phyloP scores from a whole-genome alignment of 2,888 invertebrate species.

The Masnerella sp. region DNA sequence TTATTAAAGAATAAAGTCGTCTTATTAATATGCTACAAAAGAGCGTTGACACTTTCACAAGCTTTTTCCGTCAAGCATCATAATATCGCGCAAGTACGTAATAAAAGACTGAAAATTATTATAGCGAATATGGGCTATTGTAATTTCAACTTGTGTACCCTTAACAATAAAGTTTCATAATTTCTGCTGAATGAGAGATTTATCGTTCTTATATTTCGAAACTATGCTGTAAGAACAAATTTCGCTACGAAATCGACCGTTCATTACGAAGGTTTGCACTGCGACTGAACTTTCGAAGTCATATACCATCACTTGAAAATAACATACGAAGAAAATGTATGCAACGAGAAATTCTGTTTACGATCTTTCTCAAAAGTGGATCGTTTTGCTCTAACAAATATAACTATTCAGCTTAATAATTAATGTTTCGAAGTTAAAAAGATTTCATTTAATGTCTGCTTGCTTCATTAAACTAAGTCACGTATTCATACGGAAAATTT shows the following conservation, averaged over 20 bases:
- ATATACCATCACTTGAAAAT: slow-evolving; percentile 13
- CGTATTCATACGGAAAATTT: slow-evolving; percentile 10
- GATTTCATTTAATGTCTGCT: slow-evolving; percentile 5
- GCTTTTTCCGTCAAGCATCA: slow-evolving; percentile 36
- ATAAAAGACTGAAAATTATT: slow-evolving; percentile 41
- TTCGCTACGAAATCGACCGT: slow-evolving; percentile 43
- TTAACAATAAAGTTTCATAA: slow-evolving; percentile 66
- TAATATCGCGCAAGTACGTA: slow-evolving; percentile 24
- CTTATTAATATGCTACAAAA: slow-evolving; percentile 46
- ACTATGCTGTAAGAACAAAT: slow-evolving; percentile 20
- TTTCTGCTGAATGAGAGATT: slow-evolving; percentile 64
- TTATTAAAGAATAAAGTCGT: slow-evolving; percentile 47
- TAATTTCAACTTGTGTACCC: slow-evolving; percentile 59
- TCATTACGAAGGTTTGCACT: slow-evolving; percentile 31
- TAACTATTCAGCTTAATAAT: slow-evolving; percentile 3
- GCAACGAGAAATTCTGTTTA: slow-evolving; percentile 13
- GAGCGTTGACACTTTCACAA: slow-evolving; percentile 43
- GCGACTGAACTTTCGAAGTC: slow-evolving; percentile 42
- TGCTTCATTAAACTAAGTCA: slow-evolving; percentile 3
- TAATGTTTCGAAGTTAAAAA: not conserved
- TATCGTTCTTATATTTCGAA: slow-evolving; percentile 44
- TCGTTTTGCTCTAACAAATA: slow-evolving; percentile 7
- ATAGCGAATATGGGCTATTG: slow-evolving; percentile 41
- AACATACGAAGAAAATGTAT: slow-evolving; percentile 33
- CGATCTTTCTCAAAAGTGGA: not conserved